A percentile compares a stretch with the other conserved stretches of the same genome.
These are phyloP conservation scores for Drosophila atripex DNA, from an alignment of 2,888 invertebrate species.

Conservation along the genomic window DNA sequence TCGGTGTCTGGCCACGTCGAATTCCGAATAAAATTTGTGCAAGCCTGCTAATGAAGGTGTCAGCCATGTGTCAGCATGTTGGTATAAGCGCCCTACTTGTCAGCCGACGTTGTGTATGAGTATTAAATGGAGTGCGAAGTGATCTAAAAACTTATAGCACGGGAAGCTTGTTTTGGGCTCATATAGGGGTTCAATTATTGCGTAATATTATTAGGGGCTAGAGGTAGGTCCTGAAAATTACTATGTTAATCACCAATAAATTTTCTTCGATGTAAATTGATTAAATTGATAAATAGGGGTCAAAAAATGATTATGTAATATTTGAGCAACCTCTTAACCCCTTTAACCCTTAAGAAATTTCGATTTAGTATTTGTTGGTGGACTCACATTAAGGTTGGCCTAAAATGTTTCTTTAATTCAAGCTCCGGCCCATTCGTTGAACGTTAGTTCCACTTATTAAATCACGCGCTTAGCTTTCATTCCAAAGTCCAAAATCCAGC, in stretches of 20 bases:
- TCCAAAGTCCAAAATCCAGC: constrained; percentile 38
- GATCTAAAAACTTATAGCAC: background rate
- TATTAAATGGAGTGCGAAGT: background rate
- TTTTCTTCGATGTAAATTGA: too few species aligned
- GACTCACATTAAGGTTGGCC: too few species aligned
- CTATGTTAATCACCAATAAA: too few species aligned
- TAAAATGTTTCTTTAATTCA: too few species aligned
- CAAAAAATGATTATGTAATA: too few species aligned
- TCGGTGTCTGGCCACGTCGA: background rate
- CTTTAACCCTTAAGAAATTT: too few species aligned
- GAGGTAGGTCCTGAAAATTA: too few species aligned
- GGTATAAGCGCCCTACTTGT: background rate
- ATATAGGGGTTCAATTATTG: background rate
- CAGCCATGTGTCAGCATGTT: constrained; percentile 11
- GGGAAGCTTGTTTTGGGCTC: too few species aligned
- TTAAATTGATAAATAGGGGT: too few species aligned
- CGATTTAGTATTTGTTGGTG: background rate
- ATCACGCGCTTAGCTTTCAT: constrained; percentile 52
- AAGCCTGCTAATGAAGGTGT: constrained; percentile 6
- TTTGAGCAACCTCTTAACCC: too few species aligned
- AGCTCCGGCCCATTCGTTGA: constrained; percentile 16
- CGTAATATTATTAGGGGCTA: too few species aligned
- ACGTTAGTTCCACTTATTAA: constrained; percentile 47
- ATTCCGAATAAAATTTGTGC: background rate
- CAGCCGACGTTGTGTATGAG: constrained; percentile 15